Evolutionary conservation across 2,797 vertebrate genomes (phyloP), one percentile per base, ranked within the genome.

Genomic region (Acridotheres tristis): DNA sequence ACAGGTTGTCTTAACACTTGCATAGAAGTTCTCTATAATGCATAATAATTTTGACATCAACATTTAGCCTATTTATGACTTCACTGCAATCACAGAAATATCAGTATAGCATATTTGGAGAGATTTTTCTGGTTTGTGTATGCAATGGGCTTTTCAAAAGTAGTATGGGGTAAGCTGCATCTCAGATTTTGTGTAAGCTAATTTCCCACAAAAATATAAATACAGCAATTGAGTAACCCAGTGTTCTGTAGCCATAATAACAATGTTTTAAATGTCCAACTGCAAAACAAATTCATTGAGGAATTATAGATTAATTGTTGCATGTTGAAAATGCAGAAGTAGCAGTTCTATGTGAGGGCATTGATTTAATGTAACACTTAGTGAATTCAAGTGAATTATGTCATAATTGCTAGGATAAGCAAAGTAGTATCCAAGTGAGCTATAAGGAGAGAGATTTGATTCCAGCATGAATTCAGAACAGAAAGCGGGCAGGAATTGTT

Each of bases 21-120:
- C 65, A 43, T 59, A 86, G 50, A 91, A 92, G 73, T 85, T 87
- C 95, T 77, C 25, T 80, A 21, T 53, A 65, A 38, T 42, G 11
- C 13, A 4, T 47, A 69, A 67, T 95, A 45, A 58, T 95, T 88
- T 96, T 93, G 80, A 94, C 6, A 11, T 69, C 23, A 27, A 54
- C 61, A 78, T 94, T 88, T 82, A 90, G 54, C 69, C 32, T 94
- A 40, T 30, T 85, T 85, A 68, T 50, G 68, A 95, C 43, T 93
- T 75, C 67, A 73, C 10, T 79, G 53, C 71, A 78, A 76, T 92
- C 90, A 66, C 58, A 45, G 82, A 94, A 89, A 40, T 90, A 36
- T 43, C 81, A 38, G 47, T 80, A 84, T 77, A 76, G 51, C 3
- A 29, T 91, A 26, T 69, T 91, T 91, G 57, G 78, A 83, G 69